These are phyloP conservation scores for Solea solea DNA, from an alignment of 2,113 vertebrate species.

Conservation along the genomic window DNA sequence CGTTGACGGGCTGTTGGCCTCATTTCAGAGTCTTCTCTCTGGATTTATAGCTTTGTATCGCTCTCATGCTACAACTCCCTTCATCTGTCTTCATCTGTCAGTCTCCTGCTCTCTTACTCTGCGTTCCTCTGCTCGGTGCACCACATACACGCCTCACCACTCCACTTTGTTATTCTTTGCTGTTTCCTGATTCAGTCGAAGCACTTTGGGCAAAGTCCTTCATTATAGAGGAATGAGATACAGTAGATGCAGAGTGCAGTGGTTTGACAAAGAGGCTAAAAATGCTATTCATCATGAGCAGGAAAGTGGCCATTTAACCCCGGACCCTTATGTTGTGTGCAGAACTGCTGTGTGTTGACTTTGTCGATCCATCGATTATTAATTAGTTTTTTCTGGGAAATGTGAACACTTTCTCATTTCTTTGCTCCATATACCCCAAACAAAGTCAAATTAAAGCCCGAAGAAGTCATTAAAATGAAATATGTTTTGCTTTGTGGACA, in stretches of 20 bases:
- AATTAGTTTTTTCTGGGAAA: no score
- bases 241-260: not conserved
- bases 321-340: constrained; percentile 5
- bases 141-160: constrained; percentile 16
- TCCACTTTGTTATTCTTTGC: constrained; percentile 19
- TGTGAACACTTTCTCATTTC: no score
- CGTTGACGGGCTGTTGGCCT: constrained; percentile 33
- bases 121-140: constrained; percentile 10
- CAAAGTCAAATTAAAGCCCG: no score
- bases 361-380: no score
- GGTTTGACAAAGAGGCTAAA: not conserved
- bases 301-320: constrained; percentile 1
- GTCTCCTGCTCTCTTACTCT: constrained; percentile 2
- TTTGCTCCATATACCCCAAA: no score
- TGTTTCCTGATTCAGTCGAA: constrained; percentile 11
- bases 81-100: constrained; percentile 4
- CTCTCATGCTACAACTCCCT: not conserved
- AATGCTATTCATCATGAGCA: not conserved
- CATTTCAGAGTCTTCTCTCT: constrained; percentile 30
- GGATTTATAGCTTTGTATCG: constrained; percentile 22
- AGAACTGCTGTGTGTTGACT: not conserved
- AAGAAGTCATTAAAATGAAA: no score
- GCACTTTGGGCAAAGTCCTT: constrained; percentile 12
- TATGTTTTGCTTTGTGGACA: no score
- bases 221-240: not conserved